These are phyloP conservation scores for Tyto alba DNA, from an alignment of 2,113 vertebrate genomes.

Conservation along the genomic window DNA sequence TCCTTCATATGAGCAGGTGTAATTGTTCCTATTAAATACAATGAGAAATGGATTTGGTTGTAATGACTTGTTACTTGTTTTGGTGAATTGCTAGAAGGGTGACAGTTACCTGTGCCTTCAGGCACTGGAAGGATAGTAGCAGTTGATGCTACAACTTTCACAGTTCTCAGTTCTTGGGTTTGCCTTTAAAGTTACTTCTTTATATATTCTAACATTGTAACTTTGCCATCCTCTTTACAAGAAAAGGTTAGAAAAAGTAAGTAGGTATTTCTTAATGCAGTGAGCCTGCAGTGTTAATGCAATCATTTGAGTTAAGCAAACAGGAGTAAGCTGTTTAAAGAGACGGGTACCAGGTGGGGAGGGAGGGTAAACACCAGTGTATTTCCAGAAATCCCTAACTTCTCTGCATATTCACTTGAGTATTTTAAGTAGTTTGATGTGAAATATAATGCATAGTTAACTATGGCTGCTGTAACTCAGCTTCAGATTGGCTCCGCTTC, in stretches of 20 bases:
- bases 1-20: conserved; percentile 1
- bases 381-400: neutral
- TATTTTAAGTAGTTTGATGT: neutral
- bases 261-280: neutral
- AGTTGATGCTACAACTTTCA: neutral
- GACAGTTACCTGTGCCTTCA: accelerated
- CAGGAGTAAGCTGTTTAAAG: neutral
- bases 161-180: neutral
- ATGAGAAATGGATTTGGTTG: neutral
- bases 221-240: neutral
- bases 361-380: neutral
- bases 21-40: conserved; percentile 33
- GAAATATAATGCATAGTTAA: neutral
- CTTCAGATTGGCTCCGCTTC: neutral
- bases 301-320: neutral
- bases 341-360: neutral
- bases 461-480: neutral
- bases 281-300: neutral
- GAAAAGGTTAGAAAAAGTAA: neutral
- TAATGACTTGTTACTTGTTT: neutral
- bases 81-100: neutral
- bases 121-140: no score
- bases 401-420: neutral
- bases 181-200: neutral
- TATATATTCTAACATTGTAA: neutral